Evolutionary conservation across 1,140 invertebrate genomes (phyloP).

Genomic region (Tachypleus tridentatus): DNA sequence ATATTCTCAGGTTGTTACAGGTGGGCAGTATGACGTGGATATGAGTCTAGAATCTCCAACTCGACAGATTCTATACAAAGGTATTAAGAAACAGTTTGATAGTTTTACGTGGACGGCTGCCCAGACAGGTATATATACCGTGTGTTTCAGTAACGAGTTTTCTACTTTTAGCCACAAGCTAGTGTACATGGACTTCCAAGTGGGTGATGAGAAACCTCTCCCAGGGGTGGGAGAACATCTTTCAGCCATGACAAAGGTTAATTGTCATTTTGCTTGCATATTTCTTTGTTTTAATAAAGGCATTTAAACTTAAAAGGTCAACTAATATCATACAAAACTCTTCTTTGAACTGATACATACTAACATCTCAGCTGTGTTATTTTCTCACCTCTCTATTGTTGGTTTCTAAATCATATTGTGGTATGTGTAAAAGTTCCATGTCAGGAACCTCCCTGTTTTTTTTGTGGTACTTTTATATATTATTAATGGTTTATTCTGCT

Average conservation of each 20-base stretch:
- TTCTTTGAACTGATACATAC: too few species aligned
- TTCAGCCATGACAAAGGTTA: constrained; percentile 89
- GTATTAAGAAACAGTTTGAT: constrained; percentile 89
- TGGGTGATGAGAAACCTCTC: constrained; percentile 76
- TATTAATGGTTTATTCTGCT: too few species aligned
- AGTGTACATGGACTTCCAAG: constrained; percentile 97
- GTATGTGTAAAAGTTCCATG: too few species aligned
- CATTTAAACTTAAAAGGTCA: too few species aligned
- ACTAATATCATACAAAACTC: too few species aligned
- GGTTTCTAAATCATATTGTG: too few species aligned
- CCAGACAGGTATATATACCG: constrained; percentile 58
- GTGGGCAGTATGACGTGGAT: constrained; percentile 98
- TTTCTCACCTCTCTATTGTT: too few species aligned
- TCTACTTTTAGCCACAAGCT: constrained; percentile 99
- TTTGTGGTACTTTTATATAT: too few species aligned
- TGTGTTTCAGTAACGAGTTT: constrained; percentile 99
- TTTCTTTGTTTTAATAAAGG: too few species aligned
- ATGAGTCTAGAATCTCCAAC: constrained; percentile 78
- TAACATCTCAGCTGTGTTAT: too few species aligned
- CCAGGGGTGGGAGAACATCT: constrained; percentile 77
- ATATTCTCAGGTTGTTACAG: constrained; percentile 78
- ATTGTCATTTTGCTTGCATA: neutral
- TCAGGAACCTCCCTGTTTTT: too few species aligned
- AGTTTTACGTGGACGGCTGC: constrained; percentile 72
- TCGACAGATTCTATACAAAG: constrained; percentile 78